Evolutionary conservation across 2,113 vertebrate species (phyloP).

Genomic region (Periophthalmodon schlosseri): DNA sequence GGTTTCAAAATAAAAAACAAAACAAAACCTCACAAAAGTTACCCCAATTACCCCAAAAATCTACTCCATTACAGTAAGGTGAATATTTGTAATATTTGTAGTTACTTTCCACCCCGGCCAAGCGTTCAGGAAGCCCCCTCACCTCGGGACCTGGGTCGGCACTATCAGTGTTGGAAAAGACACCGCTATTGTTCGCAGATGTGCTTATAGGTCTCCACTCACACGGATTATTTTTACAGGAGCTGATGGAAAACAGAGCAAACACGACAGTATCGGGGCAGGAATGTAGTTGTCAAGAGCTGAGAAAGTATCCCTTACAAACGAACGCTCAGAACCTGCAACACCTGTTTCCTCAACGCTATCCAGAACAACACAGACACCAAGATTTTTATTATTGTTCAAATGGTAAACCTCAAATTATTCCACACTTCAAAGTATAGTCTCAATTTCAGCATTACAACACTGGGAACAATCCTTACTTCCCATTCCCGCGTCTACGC

Average conservation of each 20-base stretch:
- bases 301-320: conserved; percentile 3
- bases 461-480: background rate
- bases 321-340: background rate
- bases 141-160: conserved; percentile 54
- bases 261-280: conserved; percentile 17
- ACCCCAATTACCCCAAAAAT: too few relatives aligned
- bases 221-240: conserved; percentile 51
- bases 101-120: background rate
- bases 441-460: background rate
- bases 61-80: too few relatives aligned
- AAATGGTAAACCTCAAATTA: background rate
- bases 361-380: background rate
- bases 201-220: conserved; percentile 38
- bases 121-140: conserved; percentile 56
- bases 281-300: background rate
- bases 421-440: background rate
- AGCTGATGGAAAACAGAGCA: conserved; percentile 36
- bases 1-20: too few relatives aligned
- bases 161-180: conserved; percentile 43
- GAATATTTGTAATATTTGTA: too few relatives aligned
- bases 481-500: background rate
- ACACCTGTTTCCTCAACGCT: background rate
- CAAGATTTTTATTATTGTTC: background rate
- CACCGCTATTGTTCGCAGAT: conserved; percentile 23
- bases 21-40: too few relatives aligned